Percentiles rank a stretch among this genome's conserved stretches.
These are phyloP conservation scores for Fopius arisanus DNA, from an alignment of 1,140 invertebrate genomes.

Conservation along the genomic window DNA sequence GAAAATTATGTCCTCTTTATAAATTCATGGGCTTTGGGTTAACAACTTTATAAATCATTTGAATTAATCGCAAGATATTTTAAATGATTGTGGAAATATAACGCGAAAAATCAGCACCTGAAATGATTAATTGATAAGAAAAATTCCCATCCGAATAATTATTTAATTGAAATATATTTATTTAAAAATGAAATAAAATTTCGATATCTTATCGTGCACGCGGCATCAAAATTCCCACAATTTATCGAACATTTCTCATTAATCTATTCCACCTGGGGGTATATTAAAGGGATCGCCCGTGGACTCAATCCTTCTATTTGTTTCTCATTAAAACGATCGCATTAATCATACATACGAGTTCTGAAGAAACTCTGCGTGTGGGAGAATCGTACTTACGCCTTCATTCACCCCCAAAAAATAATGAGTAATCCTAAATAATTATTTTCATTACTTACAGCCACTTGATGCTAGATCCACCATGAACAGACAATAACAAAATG, in stretches of 20 bases:
- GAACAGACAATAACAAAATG: conserved; percentile 48
- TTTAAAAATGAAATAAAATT: conserved; percentile 4
- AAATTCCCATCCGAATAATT: no score
- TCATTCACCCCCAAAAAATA: neutral
- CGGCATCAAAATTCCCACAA: neutral
- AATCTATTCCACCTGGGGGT: conserved; percentile 14
- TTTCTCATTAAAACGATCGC: conserved; percentile 60
- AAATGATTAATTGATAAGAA: no score
- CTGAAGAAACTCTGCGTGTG: conserved; percentile 21
- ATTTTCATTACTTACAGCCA: conserved; percentile 60
- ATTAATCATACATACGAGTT: conserved; percentile 54
- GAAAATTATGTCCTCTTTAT: no score
- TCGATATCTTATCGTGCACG: neutral
- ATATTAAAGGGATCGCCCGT: conserved; percentile 26
- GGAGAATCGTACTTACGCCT: neutral
- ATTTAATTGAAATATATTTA: no score
- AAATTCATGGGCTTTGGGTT: no score
- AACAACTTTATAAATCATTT: no score
- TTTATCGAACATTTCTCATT: neutral
- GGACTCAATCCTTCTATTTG: conserved; percentile 47
- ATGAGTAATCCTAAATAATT: neutral
- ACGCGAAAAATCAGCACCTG: no score
- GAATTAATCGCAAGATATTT: no score
- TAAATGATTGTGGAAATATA: no score
- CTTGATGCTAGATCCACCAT: conserved; percentile 59